These are phyloP conservation scores for Heteromyza rotundicornis DNA, from an alignment of 2,888 invertebrate genomes.

Conservation along the genomic window DNA sequence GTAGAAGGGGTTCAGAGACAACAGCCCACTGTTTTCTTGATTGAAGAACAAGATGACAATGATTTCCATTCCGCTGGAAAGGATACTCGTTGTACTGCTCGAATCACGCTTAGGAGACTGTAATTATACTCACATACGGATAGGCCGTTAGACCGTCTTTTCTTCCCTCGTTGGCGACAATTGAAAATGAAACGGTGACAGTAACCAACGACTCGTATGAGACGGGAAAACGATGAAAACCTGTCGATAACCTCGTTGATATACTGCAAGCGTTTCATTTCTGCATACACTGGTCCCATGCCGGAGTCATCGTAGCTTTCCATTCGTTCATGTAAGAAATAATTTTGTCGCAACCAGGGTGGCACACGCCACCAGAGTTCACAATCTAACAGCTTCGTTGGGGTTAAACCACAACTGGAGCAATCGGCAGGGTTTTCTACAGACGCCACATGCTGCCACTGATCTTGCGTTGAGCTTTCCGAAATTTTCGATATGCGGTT, in stretches of 20 bases:
- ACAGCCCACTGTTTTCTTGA: slow-evolving; percentile 10
- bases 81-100: slow-evolving; percentile 8
- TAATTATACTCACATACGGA: neutral
- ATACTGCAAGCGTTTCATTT: neutral
- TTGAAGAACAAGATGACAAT: slow-evolving; percentile 8
- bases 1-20: slow-evolving; percentile 11
- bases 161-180: neutral
- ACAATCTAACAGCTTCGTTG: neutral
- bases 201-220: slow-evolving; percentile 9
- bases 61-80: slow-evolving; percentile 17
- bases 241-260: neutral
- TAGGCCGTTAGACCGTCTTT: neutral
- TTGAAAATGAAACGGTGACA: slow-evolving; percentile 8
- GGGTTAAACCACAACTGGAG: neutral
- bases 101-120: neutral
- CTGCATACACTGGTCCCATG: neutral
- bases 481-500: slow-evolving; percentile 13
- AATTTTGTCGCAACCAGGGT: slow-evolving; percentile 6
- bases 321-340: neutral
- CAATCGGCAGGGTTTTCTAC: neutral
- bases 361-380: slow-evolving; percentile 21
- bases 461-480: neutral
- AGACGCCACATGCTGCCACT: slow-evolving; percentile 9
- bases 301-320: neutral
- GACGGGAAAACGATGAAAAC: slow-evolving; percentile 6